phyloP scores from a whole-genome alignment of 64 coral and sea anemone genomes.

The Stichodactyla mertensii region DNA sequence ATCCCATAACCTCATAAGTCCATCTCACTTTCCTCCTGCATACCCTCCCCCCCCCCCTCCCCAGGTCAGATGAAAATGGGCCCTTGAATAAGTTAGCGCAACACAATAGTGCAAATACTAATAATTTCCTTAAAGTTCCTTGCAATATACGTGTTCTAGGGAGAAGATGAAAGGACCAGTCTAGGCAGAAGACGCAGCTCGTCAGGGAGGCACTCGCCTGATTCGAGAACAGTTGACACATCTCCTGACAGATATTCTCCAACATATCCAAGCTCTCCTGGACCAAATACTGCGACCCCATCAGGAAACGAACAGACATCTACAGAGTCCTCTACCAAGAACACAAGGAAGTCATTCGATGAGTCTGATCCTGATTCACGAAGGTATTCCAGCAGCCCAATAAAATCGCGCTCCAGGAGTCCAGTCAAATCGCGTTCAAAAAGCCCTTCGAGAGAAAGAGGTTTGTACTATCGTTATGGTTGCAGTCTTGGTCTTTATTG shows the following conservation, averaged over 20 bases:
- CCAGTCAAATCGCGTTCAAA: background rate
- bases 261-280: background rate
- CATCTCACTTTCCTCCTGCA: too few relatives aligned
- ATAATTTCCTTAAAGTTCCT: constrained; percentile 31
- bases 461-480: background rate
- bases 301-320: background rate
- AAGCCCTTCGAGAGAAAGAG: background rate
- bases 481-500: too few relatives aligned
- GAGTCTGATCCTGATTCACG: background rate
- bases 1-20: too few relatives aligned
- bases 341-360: too few relatives aligned
- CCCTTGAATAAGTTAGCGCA: background rate
- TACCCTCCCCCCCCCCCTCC: too few relatives aligned
- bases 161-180: constrained; percentile 1
- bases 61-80: too few relatives aligned
- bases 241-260: background rate
- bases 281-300: background rate
- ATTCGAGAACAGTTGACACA: constrained; percentile 7
- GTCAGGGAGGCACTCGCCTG: background rate
- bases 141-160: constrained; percentile 10
- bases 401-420: background rate
- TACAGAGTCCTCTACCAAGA: background rate
- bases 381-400: background rate
- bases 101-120: constrained; percentile 29
- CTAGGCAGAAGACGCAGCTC: background rate